phyloP scores from a whole-genome alignment of 2,113 vertebrate genomes.

The Heterotilapia buettikoferi region DNA sequence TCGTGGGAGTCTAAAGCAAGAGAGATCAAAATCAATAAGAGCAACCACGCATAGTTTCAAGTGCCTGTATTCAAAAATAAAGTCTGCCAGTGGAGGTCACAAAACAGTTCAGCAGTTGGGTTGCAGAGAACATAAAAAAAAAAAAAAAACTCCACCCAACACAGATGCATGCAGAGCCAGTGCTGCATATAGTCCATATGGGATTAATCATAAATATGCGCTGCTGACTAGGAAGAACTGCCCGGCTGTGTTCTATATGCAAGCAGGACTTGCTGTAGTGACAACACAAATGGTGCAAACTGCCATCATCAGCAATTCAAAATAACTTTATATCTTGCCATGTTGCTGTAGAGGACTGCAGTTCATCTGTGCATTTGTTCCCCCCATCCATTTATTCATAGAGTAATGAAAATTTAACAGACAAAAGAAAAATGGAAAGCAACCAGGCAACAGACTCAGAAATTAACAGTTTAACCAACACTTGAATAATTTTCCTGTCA shows the following conservation, averaged over 20 bases:
- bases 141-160: neutral
- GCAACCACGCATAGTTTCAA: neutral
- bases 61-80: neutral
- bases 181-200: neutral
- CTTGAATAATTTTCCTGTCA: neutral
- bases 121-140: neutral
- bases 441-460: neutral
- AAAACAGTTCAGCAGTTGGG: neutral
- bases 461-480: neutral
- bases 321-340: neutral
- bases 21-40: neutral
- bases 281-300: neutral
- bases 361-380: neutral
- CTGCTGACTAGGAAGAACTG: neutral
- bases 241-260: neutral
- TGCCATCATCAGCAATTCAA: neutral
- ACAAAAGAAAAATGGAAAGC: neutral
- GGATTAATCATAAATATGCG: neutral
- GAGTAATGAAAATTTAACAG: neutral
- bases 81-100: neutral
- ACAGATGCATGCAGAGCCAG: neutral
- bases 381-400: neutral
- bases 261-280: neutral
- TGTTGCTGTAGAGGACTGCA: neutral
- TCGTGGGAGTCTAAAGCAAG: slow-evolving; percentile 34